These are phyloP conservation scores for Triplophysa siluroides DNA, from an alignment of 2,113 vertebrate species.

Conservation along the genomic window DNA sequence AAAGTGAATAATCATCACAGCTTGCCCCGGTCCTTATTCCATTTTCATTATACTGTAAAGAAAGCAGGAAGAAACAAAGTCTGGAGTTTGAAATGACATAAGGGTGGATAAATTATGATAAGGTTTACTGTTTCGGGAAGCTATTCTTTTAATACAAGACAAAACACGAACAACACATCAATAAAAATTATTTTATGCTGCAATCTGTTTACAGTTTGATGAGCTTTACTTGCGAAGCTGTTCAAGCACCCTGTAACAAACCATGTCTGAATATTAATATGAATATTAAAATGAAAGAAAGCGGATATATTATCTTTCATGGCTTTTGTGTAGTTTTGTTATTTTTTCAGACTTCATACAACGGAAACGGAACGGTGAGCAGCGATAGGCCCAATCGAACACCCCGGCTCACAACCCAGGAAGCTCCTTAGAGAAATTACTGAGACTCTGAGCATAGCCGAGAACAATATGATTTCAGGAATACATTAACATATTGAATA, in stretches of 20 bases:
- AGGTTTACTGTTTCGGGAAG: background rate
- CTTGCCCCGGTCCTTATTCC: too few species aligned
- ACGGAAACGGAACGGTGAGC: constrained; percentile 18
- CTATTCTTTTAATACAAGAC: background rate
- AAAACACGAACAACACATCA: background rate
- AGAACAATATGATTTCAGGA: constrained; percentile 32
- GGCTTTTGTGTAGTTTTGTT: constrained; percentile 18
- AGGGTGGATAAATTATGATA: too few species aligned
- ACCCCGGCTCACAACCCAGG: constrained; percentile 24
- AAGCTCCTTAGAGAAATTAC: constrained; percentile 37
- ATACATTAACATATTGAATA: constrained; percentile 35
- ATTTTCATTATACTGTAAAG: background rate
- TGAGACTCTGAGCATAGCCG: constrained; percentile 17
- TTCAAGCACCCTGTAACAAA: background rate
- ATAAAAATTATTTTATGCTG: background rate
- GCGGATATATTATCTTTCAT: background rate
- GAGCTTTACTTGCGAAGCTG: background rate
- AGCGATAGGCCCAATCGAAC: constrained; percentile 26
- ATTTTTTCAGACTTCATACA: background rate
- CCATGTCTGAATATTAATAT: constrained; percentile 4
- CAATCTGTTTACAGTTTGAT: background rate
- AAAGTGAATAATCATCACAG: too few species aligned
- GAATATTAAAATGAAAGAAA: constrained; percentile 8
- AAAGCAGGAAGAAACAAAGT: background rate
- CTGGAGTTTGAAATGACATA: too few species aligned